phyloP scores from a whole-genome alignment of 1,140 invertebrate species.

The Drosophila carrolli region DNA sequence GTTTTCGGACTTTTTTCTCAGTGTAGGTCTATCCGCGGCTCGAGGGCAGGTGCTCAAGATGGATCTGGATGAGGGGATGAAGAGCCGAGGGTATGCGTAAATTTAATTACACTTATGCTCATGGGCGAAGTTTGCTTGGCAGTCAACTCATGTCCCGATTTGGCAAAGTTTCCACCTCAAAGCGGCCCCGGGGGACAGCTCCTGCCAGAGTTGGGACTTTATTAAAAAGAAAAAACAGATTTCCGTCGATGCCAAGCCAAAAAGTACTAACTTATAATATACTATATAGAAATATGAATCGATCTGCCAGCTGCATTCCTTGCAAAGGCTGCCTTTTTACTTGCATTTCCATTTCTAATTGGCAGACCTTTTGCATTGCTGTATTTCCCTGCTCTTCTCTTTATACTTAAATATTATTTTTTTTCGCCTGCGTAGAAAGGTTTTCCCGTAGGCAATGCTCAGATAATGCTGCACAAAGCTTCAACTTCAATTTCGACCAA shows the following conservation, averaged over 20 bases:
- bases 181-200: background rate
- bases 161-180: constrained; percentile 16
- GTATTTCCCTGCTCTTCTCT: background rate
- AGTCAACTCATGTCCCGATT: constrained; percentile 14
- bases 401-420: background rate
- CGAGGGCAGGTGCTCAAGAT: constrained; percentile 11
- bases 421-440: constrained; percentile 34
- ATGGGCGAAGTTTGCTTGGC: constrained; percentile 27
- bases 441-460: constrained; percentile 44
- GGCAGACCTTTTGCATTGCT: constrained; percentile 5
- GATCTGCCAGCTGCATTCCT: constrained; percentile 8
- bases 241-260: background rate
- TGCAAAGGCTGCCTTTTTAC: background rate
- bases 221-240: constrained; percentile 1
- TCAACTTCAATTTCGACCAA: constrained; percentile 59
- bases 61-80: too few relatives aligned
- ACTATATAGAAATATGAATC: background rate
- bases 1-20: background rate
- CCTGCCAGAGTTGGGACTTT: constrained; percentile 7
- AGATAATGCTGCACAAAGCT: constrained; percentile 70
- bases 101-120: constrained; percentile 75
- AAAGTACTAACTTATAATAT: too few relatives aligned
- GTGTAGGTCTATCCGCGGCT: constrained; percentile 1
- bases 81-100: constrained; percentile 32
- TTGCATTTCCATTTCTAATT: constrained; percentile 18